Evolutionary conservation across 2,797 vertebrate species (phyloP).

Genomic region (Myiotriccus ornatus): DNA sequence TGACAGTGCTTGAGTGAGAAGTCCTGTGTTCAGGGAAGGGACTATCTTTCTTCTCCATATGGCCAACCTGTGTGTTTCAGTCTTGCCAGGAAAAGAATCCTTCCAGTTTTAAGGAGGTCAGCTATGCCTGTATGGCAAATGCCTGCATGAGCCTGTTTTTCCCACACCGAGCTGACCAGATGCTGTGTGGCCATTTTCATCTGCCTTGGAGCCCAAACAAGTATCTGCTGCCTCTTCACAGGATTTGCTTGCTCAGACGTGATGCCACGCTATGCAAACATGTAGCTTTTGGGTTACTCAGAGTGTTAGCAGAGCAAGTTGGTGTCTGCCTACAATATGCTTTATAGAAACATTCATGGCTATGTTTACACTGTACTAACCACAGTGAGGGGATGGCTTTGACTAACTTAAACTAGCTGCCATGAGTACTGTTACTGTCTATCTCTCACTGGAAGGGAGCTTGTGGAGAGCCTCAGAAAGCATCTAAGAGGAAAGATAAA

Average conservation of each 20-base stretch:
- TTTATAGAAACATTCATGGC: background rate
- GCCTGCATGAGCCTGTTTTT: fast-evolving
- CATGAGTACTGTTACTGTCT: background rate
- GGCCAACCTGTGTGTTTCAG: background rate
- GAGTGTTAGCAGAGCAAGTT: background rate
- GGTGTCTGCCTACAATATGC: background rate
- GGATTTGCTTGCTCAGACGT: background rate
- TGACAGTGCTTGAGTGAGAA: background rate
- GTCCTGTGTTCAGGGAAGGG: background rate
- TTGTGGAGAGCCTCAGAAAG: background rate
- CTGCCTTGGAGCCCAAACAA: background rate
- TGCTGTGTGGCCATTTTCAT: background rate
- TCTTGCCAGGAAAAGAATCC: background rate
- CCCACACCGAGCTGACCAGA: background rate
- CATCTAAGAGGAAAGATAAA: background rate
- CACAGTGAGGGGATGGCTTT: background rate
- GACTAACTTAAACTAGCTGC: background rate
- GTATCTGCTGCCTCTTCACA: background rate
- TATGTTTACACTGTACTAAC: background rate
- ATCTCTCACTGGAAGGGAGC: background rate
- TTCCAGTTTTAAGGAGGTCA: background rate
- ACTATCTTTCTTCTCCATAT: background rate
- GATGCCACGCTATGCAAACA: background rate
- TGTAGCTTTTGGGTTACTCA: background rate
- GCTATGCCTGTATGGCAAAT: background rate